phyloP scores from a whole-genome alignment of 1,140 invertebrate genomes.

The Drosophila ohnishii region DNA sequence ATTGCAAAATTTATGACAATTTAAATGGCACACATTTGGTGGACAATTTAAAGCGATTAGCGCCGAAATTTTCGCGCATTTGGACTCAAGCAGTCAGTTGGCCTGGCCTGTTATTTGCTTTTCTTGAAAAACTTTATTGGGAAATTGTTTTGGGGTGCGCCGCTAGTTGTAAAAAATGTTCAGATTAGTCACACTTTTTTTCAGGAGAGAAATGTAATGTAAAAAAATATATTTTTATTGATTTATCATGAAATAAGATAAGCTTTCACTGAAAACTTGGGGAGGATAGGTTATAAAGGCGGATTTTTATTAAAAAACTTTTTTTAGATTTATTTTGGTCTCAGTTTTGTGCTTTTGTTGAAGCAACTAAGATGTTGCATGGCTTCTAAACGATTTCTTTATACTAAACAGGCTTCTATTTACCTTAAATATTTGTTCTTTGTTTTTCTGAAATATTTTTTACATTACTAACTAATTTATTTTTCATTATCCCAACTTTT shows the following conservation, averaged over 20 bases:
- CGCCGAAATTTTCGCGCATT: conserved; percentile 73
- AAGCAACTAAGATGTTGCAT: neutral
- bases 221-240: neutral
- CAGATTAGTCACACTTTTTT: conserved; percentile 35
- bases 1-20: conserved; percentile 80
- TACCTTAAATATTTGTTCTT: neutral
- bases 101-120: conserved; percentile 9
- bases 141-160: conserved; percentile 49
- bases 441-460: neutral
- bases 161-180: conserved; percentile 40
- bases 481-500: conserved; percentile 13
- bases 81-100: conserved; percentile 61
- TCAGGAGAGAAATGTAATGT: neutral
- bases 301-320: no score
- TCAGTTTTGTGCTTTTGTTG: neutral
- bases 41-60: conserved; percentile 77
- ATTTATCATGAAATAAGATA: neutral
- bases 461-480: conserved; percentile 1
- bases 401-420: neutral
- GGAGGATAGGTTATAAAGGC: no score
- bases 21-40: conserved; percentile 78
- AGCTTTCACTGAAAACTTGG: neutral
- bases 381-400: neutral
- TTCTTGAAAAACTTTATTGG: conserved; percentile 49
- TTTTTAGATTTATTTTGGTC: no score